Evolutionary conservation across 53 echinoderm and acorn worm species (phyloP), one percentile per base, ranked within the genome.

Genomic region (Echinometra lucunter): DNA sequence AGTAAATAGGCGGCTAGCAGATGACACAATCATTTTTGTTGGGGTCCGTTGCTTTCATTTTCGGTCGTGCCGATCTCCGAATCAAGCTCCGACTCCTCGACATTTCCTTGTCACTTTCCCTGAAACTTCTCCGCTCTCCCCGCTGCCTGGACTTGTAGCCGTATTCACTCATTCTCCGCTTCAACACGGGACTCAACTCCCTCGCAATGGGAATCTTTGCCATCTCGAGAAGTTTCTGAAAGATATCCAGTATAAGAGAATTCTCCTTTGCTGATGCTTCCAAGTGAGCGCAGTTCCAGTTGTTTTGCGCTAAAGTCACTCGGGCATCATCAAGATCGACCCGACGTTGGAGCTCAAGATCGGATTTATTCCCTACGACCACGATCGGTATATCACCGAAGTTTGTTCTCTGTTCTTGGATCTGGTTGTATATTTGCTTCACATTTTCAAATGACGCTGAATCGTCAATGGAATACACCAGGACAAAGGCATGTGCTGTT

Each of bases 251-350:
- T 66, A 99, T 96, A 16, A 95, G 95, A 32, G 94, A 78, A 44
- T 99, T 99, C 53, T 97, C 97, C 95, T 96, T 98, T 11, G 99
- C 99, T 3, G 98, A 99, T 23, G 97, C 98, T 74, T 99, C 99
- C 19, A 99, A 58, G 88, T 96, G 96, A 35, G 95, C 96, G 92
- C 99, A 98, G 91, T 96, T 94, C 99, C 99, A 99, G 27, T 96
- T 97, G 47, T 99, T 96, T 42, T 95, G 94, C 35, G 96, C 96
- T n/a, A 97, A 95, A 45, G 95, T 88, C 63, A 96, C 97, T 10
- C 96, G 89, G 47, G 98, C 98, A 28, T 99, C 99, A 34, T 96
- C 96, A 35, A 96, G 81, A 37, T 98, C 96, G 0, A 99, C 99
- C 58, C 96, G 96, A 19, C 99, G 95, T 44, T 95, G 95, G 16